Evolutionary conservation across 2,113 vertebrate genomes (phyloP).

Genomic region (Scophthalmus maximus): DNA sequence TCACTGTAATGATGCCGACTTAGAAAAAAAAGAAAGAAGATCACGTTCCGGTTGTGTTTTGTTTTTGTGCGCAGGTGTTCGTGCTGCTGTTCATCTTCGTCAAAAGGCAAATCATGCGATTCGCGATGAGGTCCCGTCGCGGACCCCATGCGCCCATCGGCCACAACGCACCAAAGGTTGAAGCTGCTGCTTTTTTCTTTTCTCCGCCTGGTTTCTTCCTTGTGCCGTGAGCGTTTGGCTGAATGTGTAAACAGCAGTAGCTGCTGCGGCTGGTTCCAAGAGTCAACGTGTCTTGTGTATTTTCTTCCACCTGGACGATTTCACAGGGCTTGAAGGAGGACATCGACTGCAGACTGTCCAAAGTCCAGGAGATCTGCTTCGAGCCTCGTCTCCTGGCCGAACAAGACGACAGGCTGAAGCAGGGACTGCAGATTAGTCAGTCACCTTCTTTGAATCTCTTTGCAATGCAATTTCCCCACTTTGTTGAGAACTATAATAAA

Average conservation of each 20-base stretch:
- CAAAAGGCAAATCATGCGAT: constrained; percentile 98
- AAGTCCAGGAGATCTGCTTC: constrained; percentile 92
- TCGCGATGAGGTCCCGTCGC: constrained; percentile 95
- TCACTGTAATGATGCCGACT: background rate
- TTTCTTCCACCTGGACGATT: background rate
- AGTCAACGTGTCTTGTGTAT: background rate
- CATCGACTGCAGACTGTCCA: constrained; percentile 90
- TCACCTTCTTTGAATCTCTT: background rate
- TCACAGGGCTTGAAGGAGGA: constrained; percentile 91
- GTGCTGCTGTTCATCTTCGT: constrained; percentile 97
- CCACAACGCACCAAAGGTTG: constrained; percentile 97
- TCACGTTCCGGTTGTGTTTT: background rate
- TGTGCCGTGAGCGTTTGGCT: no score
- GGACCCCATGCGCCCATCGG: constrained; percentile 95
- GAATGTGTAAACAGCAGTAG: background rate
- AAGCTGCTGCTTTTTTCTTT: no score
- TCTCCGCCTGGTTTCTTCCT: no score
- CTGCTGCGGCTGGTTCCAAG: background rate
- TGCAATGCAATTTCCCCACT: background rate
- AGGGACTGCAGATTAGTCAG: constrained; percentile 83
- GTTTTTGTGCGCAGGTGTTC: constrained; percentile 87
- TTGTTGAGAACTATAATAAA: background rate
- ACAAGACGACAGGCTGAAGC: constrained; percentile 86
- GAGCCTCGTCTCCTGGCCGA: constrained; percentile 90
- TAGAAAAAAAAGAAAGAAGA: no score